A percentile compares a stretch with the other conserved stretches of the same genome.
Conservation (phyloP, 2,797 vertebrate species). For the Simalia tracyae region DNA sequence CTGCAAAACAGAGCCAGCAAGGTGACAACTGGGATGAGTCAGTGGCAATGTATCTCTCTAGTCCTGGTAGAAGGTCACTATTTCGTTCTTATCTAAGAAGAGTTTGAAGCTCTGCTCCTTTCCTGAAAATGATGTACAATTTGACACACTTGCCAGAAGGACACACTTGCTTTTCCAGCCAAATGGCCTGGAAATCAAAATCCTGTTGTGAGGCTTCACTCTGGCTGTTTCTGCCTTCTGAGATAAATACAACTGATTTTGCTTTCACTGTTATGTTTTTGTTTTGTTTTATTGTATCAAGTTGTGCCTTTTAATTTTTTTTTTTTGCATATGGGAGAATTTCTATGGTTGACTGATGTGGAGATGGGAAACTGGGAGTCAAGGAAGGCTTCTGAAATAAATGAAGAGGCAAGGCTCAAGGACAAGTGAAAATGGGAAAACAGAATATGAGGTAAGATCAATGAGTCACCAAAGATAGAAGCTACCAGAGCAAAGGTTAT, state of each 20-base stretch:
- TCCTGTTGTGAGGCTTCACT: neutral
- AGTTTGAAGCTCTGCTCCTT: neutral
- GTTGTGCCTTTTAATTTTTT: neutral
- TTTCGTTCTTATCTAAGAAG: neutral
- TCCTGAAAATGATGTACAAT: neutral
- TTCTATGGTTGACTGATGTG: neutral
- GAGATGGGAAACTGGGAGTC: neutral
- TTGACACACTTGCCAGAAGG: neutral
- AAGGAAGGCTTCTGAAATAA: neutral
- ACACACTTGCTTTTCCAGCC: neutral
- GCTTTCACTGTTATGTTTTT: neutral
- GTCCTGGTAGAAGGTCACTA: neutral
- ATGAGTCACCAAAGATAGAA: neutral
- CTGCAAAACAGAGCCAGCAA: neutral
- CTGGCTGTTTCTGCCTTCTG: neutral
- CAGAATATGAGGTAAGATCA: no score
- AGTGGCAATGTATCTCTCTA: neutral
- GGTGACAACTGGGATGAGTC: neutral
- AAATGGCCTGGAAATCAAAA: neutral
- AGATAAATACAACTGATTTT: neutral
- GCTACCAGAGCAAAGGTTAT: neutral
- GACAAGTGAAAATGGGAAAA: neutral
- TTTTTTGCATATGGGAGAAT: neutral
- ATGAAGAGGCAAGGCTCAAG: neutral
- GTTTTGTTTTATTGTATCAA: neutral